Base-by-base conservation (phyloP, 1,140 invertebrate genomes). In the Caerostris darwini region DNA sequence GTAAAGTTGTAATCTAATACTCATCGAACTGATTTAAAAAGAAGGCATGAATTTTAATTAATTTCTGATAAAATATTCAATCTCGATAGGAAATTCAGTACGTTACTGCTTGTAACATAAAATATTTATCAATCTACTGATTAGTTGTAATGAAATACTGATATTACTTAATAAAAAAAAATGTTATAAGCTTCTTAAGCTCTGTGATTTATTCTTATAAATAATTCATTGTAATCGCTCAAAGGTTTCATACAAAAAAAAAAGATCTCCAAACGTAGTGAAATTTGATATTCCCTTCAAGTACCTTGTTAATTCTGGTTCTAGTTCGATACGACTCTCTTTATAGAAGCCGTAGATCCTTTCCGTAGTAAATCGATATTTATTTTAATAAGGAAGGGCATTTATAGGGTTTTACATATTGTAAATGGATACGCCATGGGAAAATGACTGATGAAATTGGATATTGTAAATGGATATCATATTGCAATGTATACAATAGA, bases 331-430 rank as follows among this genome's bases (percentile, higher is more conserved):
- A 50, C 71, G 4, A 34, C 6, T 53, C 34, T 5, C 71, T 77
- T 14, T 12, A 12, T 77, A 5, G 71, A 77, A 77, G 71, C 71
- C 71, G 14, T 77, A 77, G 71, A 77, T 77, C 71, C 10, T 77
- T 77, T 12, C 4, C 8, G 10, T 10, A 12, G 71, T 50, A 77
- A 77, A 12, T 19, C 10, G 71, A 77, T 50, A 50, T 34, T 14
- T 10, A 50, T 50, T 77, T 34, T 5, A 34, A 77, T 50, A 50
- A 7, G 7, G 71, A 34, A 53, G 71, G 10, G 8, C 50, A 77
- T 14, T 77, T 77, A 50, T 77, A 77, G 4, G 71, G 71, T 4
- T 12, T 77, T 50, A 71, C 8, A 4, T 12, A 77, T 50, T 5
- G 19, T 77, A 3, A 34, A 34, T 34, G 34, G 34, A 34, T 34